Conservation (phyloP, 2,888 invertebrate genomes). For the Sacculina carcini region DNA sequence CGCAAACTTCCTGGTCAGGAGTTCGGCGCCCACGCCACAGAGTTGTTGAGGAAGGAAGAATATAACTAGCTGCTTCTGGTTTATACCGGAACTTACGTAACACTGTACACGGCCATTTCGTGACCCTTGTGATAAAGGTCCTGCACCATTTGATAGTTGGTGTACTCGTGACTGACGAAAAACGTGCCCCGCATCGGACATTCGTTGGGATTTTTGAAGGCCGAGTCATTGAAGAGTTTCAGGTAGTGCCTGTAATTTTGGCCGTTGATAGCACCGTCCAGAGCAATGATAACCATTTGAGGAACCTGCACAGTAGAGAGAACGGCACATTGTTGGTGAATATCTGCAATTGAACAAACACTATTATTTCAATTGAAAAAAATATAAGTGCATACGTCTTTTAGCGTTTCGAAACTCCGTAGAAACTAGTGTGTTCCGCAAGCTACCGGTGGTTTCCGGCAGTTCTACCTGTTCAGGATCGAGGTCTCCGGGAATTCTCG, state of each 20-base stretch:
- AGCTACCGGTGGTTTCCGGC: too few relatives aligned
- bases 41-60: background rate
- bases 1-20: too few relatives aligned
- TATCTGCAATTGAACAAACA: too few relatives aligned
- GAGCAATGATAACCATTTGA: slow-evolving; percentile 72
- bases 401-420: too few relatives aligned
- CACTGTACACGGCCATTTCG: slow-evolving; percentile 43
- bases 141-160: slow-evolving; percentile 81
- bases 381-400: too few relatives aligned
- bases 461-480: slow-evolving; percentile 56
- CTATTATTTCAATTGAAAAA: too few relatives aligned
- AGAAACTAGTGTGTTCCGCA: too few relatives aligned
- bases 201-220: slow-evolving; percentile 56
- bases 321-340: too few relatives aligned
- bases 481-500: slow-evolving; percentile 53
- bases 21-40: too few relatives aligned
- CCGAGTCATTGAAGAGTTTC: slow-evolving; percentile 49
- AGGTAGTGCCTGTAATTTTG: slow-evolving; percentile 69
- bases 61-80: background rate
- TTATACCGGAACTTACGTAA: slow-evolving; percentile 19
- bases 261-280: slow-evolving; percentile 74
- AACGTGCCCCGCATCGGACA: slow-evolving; percentile 77
- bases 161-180: slow-evolving; percentile 65
- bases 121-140: slow-evolving; percentile 64
- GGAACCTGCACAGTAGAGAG: slow-evolving; percentile 37